phyloP scores from a whole-genome alignment of 30 jellyfish, hydroid and myxozoan genomes.

The Phacellophora camtschatica region DNA sequence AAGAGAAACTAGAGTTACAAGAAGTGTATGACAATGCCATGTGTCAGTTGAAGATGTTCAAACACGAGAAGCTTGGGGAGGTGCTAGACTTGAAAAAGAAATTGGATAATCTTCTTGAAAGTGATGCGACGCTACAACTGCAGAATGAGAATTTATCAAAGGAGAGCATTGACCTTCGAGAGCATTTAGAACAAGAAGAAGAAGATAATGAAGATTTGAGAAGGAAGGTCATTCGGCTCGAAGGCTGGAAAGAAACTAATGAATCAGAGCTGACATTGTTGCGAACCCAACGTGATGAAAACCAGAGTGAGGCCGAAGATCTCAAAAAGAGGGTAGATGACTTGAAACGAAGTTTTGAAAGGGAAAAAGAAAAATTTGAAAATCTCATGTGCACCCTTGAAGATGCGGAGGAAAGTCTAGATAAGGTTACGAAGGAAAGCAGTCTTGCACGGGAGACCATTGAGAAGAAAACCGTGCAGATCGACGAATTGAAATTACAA shows the following conservation, averaged over 20 bases:
- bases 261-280: conserved; percentile 61
- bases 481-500: conserved; percentile 52
- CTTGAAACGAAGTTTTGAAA: conserved; percentile 34
- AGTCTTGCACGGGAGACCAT: conserved; percentile 48
- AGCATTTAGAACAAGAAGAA: conserved; percentile 81
- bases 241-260: conserved; percentile 45
- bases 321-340: conserved; percentile 68
- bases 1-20: conserved; percentile 83
- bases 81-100: conserved; percentile 51
- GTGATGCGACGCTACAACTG: conserved; percentile 40
- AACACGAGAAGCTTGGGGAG: conserved; percentile 68
- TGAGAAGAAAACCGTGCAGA: conserved; percentile 44
- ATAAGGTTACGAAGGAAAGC: conserved; percentile 53
- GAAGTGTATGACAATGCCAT: conserved; percentile 78
- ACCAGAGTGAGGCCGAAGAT: conserved; percentile 55
- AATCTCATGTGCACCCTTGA: conserved; percentile 72
- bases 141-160: conserved; percentile 32
- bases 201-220: conserved; percentile 77
- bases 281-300: conserved; percentile 55
- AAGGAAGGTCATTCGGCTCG: conserved; percentile 40
- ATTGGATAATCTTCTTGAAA: conserved; percentile 59
- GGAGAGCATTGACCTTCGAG: conserved; percentile 61
- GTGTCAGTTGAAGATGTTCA: conserved; percentile 56
- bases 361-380: conserved; percentile 48
- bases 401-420: conserved; percentile 77